Conservation (phyloP, 2,888 invertebrate genomes). For the Diaphora mendica region DNA sequence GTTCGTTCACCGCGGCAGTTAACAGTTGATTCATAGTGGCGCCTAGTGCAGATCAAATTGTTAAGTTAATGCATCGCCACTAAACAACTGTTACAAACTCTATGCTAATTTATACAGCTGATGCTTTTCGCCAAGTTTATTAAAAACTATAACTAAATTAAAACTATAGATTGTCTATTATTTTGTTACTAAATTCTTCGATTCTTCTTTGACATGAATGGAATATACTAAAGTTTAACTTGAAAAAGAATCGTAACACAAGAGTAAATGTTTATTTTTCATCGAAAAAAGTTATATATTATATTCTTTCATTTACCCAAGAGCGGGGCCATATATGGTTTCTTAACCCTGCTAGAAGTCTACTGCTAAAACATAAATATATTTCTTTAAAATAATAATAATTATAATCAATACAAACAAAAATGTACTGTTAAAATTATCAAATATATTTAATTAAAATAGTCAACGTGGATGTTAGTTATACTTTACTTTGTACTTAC, state of each 20-base stretch:
- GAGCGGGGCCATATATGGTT: no score
- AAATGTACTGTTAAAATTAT: no score
- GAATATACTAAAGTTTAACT: no score
- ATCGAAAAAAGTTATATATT: no score
- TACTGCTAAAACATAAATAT: no score
- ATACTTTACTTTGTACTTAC: not conserved
- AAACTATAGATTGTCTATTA: not conserved
- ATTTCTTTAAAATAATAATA: no score
- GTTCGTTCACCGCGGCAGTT: conserved; percentile 7
- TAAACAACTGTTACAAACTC: conserved; percentile 23
- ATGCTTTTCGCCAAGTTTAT: not conserved
- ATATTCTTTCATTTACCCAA: no score
- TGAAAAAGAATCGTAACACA: no score
- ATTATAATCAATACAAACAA: no score
- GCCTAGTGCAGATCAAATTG: conserved; percentile 24
- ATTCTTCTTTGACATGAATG: not conserved
- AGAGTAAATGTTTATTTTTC: no score
- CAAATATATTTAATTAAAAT: not conserved
- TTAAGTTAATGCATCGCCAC: conserved; percentile 32
- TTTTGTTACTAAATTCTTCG: not conserved
- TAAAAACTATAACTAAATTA: conserved; percentile 11
- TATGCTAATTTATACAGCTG: conserved; percentile 24
- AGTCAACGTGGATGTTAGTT: no score
- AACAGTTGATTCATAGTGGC: conserved; percentile 21
- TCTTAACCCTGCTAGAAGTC: no score